Conservation (phyloP, 2,113 vertebrate genomes). For the Ciconia stormi region DNA sequence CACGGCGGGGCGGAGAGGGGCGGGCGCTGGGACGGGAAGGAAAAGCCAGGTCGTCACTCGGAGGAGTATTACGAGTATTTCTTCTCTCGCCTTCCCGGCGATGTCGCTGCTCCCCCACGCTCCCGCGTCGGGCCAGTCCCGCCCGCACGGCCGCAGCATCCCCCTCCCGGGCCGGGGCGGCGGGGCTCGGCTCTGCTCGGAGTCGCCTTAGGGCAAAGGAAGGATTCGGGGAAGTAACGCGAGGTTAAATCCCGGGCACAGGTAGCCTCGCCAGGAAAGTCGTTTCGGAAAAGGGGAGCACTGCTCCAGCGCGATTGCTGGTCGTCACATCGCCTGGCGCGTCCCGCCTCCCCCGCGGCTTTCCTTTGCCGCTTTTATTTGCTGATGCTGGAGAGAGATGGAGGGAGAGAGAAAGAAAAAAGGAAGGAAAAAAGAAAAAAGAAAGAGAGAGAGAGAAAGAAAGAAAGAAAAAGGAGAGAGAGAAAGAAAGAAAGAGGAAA, state of each 20-base stretch:
- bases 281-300: not conserved
- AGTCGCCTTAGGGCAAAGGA: not conserved
- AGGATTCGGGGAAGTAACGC: not conserved
- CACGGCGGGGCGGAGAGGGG: no score
- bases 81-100: not conserved
- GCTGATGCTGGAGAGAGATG: not conserved
- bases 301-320: not conserved
- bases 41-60: not conserved
- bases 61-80: not conserved
- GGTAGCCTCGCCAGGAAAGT: not conserved
- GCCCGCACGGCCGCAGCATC: not conserved
- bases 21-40: not conserved
- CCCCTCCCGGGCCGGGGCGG: not conserved
- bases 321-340: not conserved
- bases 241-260: not conserved
- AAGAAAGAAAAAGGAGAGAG: rapidly evolving
- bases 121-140: not conserved
- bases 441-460: no score
- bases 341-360: no score
- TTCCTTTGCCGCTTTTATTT: not conserved
- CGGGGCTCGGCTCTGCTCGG: not conserved
- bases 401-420: not conserved
- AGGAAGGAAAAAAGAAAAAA: not conserved
- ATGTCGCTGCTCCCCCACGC: not conserved
- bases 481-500: rapidly evolving